Base-by-base conservation (phyloP, 1,140 invertebrate species). In the Antheraea mylitta region DNA sequence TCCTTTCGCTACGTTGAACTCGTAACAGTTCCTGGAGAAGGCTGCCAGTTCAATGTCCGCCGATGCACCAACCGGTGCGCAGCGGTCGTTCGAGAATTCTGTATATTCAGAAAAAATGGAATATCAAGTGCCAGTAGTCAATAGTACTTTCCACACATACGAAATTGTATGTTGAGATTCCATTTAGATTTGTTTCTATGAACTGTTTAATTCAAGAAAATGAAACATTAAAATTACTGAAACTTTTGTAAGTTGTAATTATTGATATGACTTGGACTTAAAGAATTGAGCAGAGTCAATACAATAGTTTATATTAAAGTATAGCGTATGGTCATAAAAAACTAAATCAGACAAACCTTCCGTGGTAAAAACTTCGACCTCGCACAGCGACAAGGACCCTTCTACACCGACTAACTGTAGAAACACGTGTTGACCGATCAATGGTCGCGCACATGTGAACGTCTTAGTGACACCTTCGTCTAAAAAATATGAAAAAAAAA, bases 381-480 rank as follows among this genome's bases (percentile, higher is more conserved):
- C 97, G 83, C 97, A 98, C 0, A 98, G 91, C 7, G 97, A 97
- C 16, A 98, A 89, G 10, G 97, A 97, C 18, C 97, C 97, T 89
- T 98, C 97, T 0, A 98, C 96, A 0, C 97, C 97, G 1, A 98
- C 97, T 65, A 98, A 94, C 88, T 98, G 97, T 19, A 98, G 93
- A 83, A 96, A 97, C 37, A 98, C 97, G 80, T 96, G 96, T 76
- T 98, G 96, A 0, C 98, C 98, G 37, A 96, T 92, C 59, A 98
- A 90, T 5, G 96, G 95, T 61, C 97, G 93, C 0, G 97, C 97
- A 87, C 98, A 98, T 2, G 94, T 95, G 83, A 98, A 97, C 18
- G 96, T 97, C 91, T 98, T 98, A 7, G 97, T 98, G n/a, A 96
- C 94, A 37, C 97, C 97, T 90, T 98, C 97, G 80, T 98, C 97